Conservation (phyloP, 1,140 invertebrate species). For the Procambarus virginalis region DNA sequence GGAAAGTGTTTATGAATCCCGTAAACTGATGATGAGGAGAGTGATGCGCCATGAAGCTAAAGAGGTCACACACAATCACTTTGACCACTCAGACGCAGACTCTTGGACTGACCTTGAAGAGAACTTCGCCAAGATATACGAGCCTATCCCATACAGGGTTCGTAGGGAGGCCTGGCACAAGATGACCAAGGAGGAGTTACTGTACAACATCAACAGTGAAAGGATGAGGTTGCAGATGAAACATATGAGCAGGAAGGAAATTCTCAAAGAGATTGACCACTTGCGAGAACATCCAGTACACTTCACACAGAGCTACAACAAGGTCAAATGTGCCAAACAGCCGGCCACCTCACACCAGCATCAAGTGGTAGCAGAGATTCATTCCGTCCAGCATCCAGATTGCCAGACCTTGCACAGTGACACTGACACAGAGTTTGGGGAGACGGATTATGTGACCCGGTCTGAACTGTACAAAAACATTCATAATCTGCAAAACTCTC, state of each 20-base stretch:
- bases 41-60: slow-evolving; percentile 52
- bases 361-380: slow-evolving; percentile 66
- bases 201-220: slow-evolving; percentile 62
- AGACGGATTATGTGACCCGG: slow-evolving; percentile 70
- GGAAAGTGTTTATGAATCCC: slow-evolving; percentile 71
- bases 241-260: slow-evolving; percentile 68
- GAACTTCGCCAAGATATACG: slow-evolving; percentile 72
- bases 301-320: neutral
- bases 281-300: slow-evolving; percentile 26
- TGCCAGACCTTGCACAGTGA: slow-evolving; percentile 16
- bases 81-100: slow-evolving; percentile 67
- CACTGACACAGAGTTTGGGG: slow-evolving; percentile 63
- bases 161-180: slow-evolving; percentile 66
- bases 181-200: slow-evolving; percentile 69
- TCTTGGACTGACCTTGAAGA: slow-evolving; percentile 72
- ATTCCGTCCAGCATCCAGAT: neutral
- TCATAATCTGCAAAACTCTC: slow-evolving; percentile 63
- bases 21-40: slow-evolving; percentile 70
- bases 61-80: neutral
- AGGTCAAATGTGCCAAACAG: neutral
- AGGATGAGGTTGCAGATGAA: slow-evolving; percentile 64
- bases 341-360: slow-evolving; percentile 8
- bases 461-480: slow-evolving; percentile 70
- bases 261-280: slow-evolving; percentile 65
- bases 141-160: slow-evolving; percentile 71